Evolutionary conservation across 2,888 invertebrate species (phyloP), one percentile per base, ranked within the genome.

Genomic region (Tipula unca): DNA sequence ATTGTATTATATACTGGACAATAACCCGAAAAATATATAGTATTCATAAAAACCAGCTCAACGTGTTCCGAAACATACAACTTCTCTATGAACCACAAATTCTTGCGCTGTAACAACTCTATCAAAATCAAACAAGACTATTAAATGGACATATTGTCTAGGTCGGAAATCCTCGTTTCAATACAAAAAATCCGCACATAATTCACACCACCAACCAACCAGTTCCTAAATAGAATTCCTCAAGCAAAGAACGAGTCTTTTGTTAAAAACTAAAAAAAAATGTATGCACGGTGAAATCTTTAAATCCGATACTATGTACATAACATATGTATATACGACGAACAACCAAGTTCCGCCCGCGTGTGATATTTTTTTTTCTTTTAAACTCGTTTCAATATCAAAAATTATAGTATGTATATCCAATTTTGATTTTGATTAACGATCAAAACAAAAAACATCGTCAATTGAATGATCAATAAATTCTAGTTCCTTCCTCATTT

Each of bases 401-500:
- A 6, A 39, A 39, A 10, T 39, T 39, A 8, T 13, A 39, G n/a
- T 14, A n/a, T 48, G 3, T n/a, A n/a, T n/a, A 48, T 6, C n/a
- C 3, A n/a, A 48, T 48, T n/a, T 48, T 14, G 3, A 69, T 8
- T 69, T 69, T 69, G 69, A 69, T 69, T 69, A 69, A 69, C 25
- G 69, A 69, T 25, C 69, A 69, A 69, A 69, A 69, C 25, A 69
- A 69, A 69, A n/a, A 2, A n/a, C n/a, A n/a, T 48, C n/a, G n/a
- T 48, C 48, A 17, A 48, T n/a, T 3, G 3, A 0, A 1, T 17
- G 6, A 48, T 48, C 48, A 48, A 48, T n/a, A 48, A 69, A 69
- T 69, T 69, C 69, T 69, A 69, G 69, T 69, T 69, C 69, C 69
- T 69, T 69, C 69, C 69, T 69, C 25, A 69, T n/a, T n/a, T n/a